phyloP scores from a whole-genome alignment of 2,113 vertebrate species.

The Ivindomyrus marchei region DNA sequence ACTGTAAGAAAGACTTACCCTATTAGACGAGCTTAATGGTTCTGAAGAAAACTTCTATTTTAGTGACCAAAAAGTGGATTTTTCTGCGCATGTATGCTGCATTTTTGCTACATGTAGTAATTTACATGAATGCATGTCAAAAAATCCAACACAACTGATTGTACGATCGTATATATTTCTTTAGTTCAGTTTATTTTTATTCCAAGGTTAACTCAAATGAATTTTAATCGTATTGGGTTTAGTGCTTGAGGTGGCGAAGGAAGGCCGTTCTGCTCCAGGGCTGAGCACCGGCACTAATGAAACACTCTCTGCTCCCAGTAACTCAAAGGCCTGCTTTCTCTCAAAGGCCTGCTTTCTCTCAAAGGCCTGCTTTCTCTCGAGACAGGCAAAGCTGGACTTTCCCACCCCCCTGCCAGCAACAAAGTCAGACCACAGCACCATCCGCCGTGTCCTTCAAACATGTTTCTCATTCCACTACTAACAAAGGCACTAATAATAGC shows the following conservation, averaged over 20 bases:
- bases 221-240: neutral
- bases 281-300: neutral
- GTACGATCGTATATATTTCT: neutral
- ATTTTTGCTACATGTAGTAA: neutral
- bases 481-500: conserved; percentile 10
- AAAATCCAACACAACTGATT: neutral
- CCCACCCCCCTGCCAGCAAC: neutral
- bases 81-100: neutral
- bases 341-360: no score
- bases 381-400: neutral
- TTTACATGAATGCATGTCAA: neutral
- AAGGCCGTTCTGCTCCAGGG: neutral
- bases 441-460: neutral
- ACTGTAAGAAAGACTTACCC: neutral
- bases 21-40: neutral
- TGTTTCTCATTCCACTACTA: neutral
- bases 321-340: neutral
- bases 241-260: neutral
- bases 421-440: neutral
- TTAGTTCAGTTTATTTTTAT: neutral
- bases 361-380: neutral
- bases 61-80: neutral
- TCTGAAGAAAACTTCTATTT: neutral
- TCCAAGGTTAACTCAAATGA: neutral
- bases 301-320: neutral